A percentile compares a stretch with the other conserved stretches of the same genome.
These are phyloP conservation scores for Megaceryle maxima DNA, from an alignment of 2,113 vertebrate genomes.

Conservation along the genomic window DNA sequence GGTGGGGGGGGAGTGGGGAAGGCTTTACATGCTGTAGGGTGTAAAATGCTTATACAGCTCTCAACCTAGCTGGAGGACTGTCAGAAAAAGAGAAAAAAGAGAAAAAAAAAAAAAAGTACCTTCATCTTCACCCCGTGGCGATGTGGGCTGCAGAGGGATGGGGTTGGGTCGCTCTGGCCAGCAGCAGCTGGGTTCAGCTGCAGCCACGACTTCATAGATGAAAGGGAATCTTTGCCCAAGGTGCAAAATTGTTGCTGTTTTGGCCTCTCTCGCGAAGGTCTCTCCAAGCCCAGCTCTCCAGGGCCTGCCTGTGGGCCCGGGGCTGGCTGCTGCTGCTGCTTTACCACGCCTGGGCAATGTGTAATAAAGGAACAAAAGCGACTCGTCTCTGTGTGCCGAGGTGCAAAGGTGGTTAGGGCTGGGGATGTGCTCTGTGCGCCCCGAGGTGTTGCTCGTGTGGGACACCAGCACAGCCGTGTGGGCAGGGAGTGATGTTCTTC, in stretches of 20 bases:
- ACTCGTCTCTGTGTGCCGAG: background rate
- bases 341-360: background rate
- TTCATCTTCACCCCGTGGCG: background rate
- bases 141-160: background rate
- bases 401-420: background rate
- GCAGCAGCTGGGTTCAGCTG: background rate
- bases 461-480: background rate
- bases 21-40: background rate
- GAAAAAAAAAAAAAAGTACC: background rate
- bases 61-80: background rate
- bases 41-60: background rate
- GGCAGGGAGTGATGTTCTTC: too few species aligned
- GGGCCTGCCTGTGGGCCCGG: background rate
- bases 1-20: background rate
- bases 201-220: background rate
- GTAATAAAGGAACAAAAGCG: background rate
- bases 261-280: background rate
- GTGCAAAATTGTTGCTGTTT: background rate
- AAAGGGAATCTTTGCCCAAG: background rate
- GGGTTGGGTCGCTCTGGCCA: fast-evolving
- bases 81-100: background rate
- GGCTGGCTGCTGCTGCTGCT: background rate
- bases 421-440: background rate
- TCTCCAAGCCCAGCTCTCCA: background rate
- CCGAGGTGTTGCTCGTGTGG: background rate